Evolutionary conservation across 2,888 invertebrate genomes (phyloP), one percentile per base, ranked within the genome.

Genomic region (Cremastinae sp.): DNA sequence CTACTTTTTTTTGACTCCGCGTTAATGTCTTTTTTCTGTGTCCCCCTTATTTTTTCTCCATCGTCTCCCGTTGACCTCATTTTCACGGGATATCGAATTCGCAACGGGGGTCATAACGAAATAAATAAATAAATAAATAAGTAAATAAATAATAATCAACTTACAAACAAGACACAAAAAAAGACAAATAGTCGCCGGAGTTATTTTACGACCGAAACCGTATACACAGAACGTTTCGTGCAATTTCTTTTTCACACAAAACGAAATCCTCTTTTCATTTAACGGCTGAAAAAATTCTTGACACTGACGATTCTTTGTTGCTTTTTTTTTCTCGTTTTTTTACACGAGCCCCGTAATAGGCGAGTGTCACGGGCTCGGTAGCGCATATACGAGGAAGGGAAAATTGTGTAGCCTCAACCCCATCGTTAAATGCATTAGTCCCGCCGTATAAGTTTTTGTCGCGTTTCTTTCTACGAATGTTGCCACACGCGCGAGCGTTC

Each of bases 361-460:
- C n/a, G 10, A 16, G 58, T 53, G 59, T 64, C 58, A 28, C 39
- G 53, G 5, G 14, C 35, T 28, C 35, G 51, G 43, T 16, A 64
- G 28, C 28, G 28, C 28, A 51, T 20, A 39, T 7, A 51, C 47
- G 28, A 12, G 5, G 3, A 43, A 73, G 64, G 69, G 65, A 65
- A 62, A 65, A 65, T 59, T 53, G 61, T 64, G 16, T 49, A 41
- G 16, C 35, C 41, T 47, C 61, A 77, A 77, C 70, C 70, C 76
- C 49, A 70, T 74, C 73, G 76, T 74, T 77, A 74, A 77, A 55
- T 70, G 73, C 73, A 74, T 77, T 77, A 77, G 76, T 70, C 69
- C 65, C 69, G 41, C 37, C 16, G 45, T 12, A 45, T 35, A 39
- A 53, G 39, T 35, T 69, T 49, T 62, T 37, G 69, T 47, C 41